Evolutionary conservation across 2,797 vertebrate genomes (phyloP), one percentile per base, ranked within the genome.

Genomic region (Sebastiscus albofasciatus): DNA sequence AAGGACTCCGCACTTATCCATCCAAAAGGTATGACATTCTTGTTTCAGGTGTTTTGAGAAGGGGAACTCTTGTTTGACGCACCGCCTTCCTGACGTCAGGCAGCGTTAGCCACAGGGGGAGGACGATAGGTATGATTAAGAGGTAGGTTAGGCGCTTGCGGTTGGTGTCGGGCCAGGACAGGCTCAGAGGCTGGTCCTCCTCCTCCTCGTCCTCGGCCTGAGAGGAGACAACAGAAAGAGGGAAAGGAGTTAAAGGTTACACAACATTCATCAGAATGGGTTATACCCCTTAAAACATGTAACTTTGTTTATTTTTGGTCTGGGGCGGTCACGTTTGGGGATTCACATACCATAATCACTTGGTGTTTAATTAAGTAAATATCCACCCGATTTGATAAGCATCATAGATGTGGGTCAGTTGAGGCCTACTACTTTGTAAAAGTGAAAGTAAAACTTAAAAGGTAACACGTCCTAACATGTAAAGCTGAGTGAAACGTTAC

Each of bases 1-100:
- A 24, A 2, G 26, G 4, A 49, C 13, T 22, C 5, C 8, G 36
- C 14, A 24, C 29, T 58, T 11, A 16, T 46, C 13, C 12, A n/a
- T 11, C 62, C n/a, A 16, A 61, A 67, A 20, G 34, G 3, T 6
- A 31, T 1, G 4, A 11, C 6, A 10, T 42, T 70, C 18, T 52
- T 68, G 64, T 34, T 70, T 59, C 6, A 26, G 42, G 42, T 18
- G 55, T 8, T 42, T 58, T 0, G 13, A 54, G 16, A 2, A 52
- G n/a, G 69, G 39, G 14, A 59, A 72, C 4, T 59, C 20, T 46
- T 4, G 61, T 42, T 26, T 70, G n/a, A 56, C 91, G 0, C 76
- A 98, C 97, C 86, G 93, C 77, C 82, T 97, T 98, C 87, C 97
- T 96, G 87, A 98, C 97, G 0, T 98, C 97, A 0, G 97, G 97